Conservation (phyloP, 2,797 vertebrate species). For the Paratrypauchen microcephalus region DNA sequence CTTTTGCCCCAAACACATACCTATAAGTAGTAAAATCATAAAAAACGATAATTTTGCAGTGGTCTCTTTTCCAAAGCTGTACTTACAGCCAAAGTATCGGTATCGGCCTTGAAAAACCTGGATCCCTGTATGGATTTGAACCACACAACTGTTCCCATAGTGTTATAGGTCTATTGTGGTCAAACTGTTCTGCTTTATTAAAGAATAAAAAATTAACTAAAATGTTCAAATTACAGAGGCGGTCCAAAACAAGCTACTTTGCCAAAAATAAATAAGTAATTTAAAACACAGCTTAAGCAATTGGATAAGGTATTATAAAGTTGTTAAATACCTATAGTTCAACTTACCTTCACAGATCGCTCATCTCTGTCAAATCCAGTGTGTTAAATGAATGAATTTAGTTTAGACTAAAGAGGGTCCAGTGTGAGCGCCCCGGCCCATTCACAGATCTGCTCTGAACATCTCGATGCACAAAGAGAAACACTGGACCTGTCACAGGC, state of each 20-base stretch:
- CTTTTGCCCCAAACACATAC: no score
- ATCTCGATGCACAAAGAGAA: constrained; percentile 32
- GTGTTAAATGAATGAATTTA: constrained; percentile 6
- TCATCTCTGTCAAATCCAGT: neutral
- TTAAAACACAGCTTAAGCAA: no score
- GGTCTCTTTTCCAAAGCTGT: no score
- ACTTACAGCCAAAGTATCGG: no score
- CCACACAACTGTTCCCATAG: neutral
- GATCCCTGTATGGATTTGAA: no score
- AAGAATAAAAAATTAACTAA: neutral
- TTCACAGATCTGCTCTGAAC: constrained; percentile 7
- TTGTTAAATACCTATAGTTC: no score
- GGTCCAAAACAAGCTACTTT: neutral
- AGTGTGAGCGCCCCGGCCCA: constrained; percentile 34
- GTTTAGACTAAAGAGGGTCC: constrained; percentile 34
- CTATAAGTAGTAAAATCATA: no score
- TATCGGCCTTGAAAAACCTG: no score
- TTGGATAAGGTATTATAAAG: no score
- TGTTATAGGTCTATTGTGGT: neutral
- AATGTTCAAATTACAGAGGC: neutral
- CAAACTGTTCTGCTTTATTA: neutral
- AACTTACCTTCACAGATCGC: neutral
- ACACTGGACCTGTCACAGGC: constrained; percentile 52
- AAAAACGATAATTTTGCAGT: no score
- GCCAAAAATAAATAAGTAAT: neutral